These are phyloP conservation scores for Centrocercus urophasianus DNA, from an alignment of 2,113 vertebrate genomes.

Conservation along the genomic window DNA sequence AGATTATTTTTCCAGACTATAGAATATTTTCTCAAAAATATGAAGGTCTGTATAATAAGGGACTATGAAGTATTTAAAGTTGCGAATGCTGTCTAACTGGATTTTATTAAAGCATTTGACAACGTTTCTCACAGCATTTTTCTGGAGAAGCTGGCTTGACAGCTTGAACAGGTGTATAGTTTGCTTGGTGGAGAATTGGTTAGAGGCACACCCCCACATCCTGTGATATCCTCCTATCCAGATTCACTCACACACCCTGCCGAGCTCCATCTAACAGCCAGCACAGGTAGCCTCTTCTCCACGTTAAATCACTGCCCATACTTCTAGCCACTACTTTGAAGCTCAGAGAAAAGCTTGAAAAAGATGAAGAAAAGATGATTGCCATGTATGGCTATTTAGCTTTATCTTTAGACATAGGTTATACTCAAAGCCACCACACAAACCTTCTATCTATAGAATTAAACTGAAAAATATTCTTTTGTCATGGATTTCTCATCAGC, in stretches of 20 bases:
- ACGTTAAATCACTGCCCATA: background rate
- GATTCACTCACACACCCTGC: background rate
- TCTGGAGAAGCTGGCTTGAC: background rate
- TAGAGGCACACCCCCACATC: background rate
- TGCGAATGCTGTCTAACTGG: background rate
- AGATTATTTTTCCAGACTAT: background rate
- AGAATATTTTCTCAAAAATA: background rate
- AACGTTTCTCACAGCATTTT: background rate
- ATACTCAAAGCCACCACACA: background rate
- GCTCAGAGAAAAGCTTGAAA: background rate
- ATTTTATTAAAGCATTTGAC: background rate
- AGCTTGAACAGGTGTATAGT: background rate
- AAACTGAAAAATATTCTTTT: background rate
- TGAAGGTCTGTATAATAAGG: background rate
- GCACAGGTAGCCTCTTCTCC: background rate
- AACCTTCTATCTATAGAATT: background rate
- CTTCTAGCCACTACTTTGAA: background rate
- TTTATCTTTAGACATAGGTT: background rate
- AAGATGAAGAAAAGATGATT: background rate
- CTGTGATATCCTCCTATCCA: fast-evolving
- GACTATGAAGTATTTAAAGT: background rate
- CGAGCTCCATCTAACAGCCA: background rate
- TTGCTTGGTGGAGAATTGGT: background rate
- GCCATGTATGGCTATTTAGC: background rate
- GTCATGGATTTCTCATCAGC: fast-evolving